phyloP scores from a whole-genome alignment of 2,888 invertebrate genomes.

The Emmelina monodactyla region DNA sequence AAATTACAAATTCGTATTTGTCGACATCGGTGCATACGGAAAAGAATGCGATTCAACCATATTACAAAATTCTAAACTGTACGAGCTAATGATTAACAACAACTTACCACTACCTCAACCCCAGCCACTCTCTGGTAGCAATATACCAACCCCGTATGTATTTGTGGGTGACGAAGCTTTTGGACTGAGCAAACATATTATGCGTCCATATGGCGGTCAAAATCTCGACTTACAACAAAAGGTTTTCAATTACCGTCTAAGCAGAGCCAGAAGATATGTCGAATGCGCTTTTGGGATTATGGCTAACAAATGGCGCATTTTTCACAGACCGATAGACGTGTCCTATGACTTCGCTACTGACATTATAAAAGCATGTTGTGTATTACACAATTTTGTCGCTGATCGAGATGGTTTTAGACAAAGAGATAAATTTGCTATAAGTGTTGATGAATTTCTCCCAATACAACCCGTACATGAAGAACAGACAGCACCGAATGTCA shows the following conservation, averaged over 20 bases:
- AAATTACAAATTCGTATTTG: constrained; percentile 9
- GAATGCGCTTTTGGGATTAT: not conserved
- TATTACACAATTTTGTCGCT: constrained; percentile 11
- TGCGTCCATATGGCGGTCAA: constrained; percentile 4
- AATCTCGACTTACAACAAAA: constrained; percentile 3
- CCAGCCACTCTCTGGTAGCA: constrained; percentile 11
- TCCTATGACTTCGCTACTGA: not conserved
- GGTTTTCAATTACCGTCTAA: constrained; percentile 6
- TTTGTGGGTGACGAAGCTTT: constrained; percentile 8
- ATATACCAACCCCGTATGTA: constrained; percentile 14
- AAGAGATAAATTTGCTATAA: too few species aligned
- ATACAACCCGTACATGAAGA: too few species aligned
- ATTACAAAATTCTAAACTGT: constrained; percentile 2
- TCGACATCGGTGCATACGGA: constrained; percentile 10
- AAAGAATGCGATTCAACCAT: constrained; percentile 5
- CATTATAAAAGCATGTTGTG: constrained; percentile 6
- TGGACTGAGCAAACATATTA: constrained; percentile 2
- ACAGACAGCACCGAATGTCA: too few species aligned
- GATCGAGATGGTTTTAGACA: constrained; percentile 13
- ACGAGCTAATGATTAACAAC: not conserved
- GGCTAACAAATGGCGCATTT: constrained; percentile 4
- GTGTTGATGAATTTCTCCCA: too few species aligned
- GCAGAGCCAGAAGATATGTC: constrained; percentile 1
- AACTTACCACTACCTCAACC: not conserved
- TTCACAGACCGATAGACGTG: constrained; percentile 2